Conservation (phyloP, 2,113 vertebrate species). For the Hepsetus odoe region DNA sequence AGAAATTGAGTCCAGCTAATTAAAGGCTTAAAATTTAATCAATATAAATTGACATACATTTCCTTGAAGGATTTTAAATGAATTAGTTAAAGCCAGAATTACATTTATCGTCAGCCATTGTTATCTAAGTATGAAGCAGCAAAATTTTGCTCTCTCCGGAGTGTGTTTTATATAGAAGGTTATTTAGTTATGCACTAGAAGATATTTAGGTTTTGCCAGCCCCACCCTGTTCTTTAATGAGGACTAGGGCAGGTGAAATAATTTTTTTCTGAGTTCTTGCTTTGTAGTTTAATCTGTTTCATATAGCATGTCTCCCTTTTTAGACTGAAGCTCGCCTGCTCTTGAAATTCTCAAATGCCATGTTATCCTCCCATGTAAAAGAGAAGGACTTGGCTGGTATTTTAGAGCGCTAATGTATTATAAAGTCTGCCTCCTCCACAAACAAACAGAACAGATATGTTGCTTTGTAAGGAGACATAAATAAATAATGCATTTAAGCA, state of each 20-base stretch:
- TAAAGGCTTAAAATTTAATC: conserved; percentile 12
- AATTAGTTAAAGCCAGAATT: conserved; percentile 11
- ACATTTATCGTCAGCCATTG: background rate
- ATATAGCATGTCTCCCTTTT: background rate
- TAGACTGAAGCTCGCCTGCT: background rate
- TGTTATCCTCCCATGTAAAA: background rate
- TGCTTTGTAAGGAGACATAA: conserved; percentile 7
- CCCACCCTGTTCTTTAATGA: background rate
- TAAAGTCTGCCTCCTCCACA: background rate
- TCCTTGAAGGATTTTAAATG: conserved; percentile 6
- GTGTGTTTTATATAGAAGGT: no score
- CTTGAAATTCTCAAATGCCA: background rate
- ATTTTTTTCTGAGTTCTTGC: background rate
- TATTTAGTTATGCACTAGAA: no score
- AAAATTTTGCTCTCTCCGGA: background rate
- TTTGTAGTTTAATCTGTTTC: background rate
- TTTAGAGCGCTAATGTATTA: background rate
- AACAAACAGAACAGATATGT: background rate
- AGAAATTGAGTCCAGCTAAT: background rate
- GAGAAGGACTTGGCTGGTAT: background rate
- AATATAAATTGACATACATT: background rate
- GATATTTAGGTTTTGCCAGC: no score
- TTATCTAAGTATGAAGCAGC: background rate
- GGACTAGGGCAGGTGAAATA: background rate
- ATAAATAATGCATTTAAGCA: conserved; percentile 41